Base-by-base conservation (phyloP, 2,888 invertebrate species). In the Ypsolopha sequella region DNA sequence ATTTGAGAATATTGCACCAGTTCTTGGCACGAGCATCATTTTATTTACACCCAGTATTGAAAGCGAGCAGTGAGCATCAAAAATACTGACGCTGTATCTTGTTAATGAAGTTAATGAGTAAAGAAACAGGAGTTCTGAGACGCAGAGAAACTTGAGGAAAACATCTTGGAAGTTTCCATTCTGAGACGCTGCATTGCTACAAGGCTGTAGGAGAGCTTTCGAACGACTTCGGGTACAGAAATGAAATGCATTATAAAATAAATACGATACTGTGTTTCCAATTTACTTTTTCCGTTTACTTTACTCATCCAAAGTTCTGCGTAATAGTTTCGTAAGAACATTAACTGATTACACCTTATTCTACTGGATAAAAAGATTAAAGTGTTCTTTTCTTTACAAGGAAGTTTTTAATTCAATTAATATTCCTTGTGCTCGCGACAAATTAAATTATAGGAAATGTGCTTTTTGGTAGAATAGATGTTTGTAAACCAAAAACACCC, bases 71-170 rank as follows among this genome's bases (percentile, higher is more conserved):
- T 58, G 63, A 75, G 68, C 73, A 76, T 77, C 78, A 80, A 78
- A 80, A 78, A 80, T 77, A 77, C 74, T 75, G 74, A 73, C 73
- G 74, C 66, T 70, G 73, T 73, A 73, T 76, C 73, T 80, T 73
- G 73, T 76, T 81, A 80, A 80, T 80, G 76, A 84, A 81, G 70
- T 76, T 80, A 84, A 81, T 80, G 79, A 81, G 80, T 70, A 69
- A 72, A 76, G 76, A 73, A 76, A 76, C 68, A 62, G 59, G 64
- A 76, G 70, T 24, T 24, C 24, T 72, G 76, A 69, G 73, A 62
- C 62, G 70, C 67, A 66, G 58, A 65, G 62, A 59, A 79, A 79
- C 65, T 79, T 73, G 55, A 59, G 57, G 63, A 71, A 74, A 76
- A 67, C 73, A 74, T 73, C 73, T 71, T 63, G 62, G 65, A 74